Evolutionary conservation across 2,888 invertebrate genomes (phyloP), one percentile per base, ranked within the genome.

Genomic region (Drosophila mulleri): DNA sequence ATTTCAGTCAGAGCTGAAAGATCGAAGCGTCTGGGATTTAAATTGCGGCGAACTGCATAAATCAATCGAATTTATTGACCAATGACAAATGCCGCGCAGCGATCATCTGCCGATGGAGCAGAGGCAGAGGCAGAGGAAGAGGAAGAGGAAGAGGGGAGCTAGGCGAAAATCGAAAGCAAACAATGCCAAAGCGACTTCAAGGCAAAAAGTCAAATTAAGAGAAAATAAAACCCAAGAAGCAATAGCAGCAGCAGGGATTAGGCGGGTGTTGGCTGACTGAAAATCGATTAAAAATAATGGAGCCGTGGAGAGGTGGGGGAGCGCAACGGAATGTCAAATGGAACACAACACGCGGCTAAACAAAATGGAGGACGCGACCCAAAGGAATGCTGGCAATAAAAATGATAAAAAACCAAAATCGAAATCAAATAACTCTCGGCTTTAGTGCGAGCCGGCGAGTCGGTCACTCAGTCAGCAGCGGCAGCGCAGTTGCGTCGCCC

Each of bases 41-140:
- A 85, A 85, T 72, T 74, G 71, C 84, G 61, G 65, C 73, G 57
- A 67, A 75, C 68, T 79, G 63, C 62, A 77, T 88, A 91, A 91
- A 91, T 91, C 90, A 91, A 90, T 89, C 82, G 83, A 89, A 87
- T 89, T 91, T 91, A 90, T 90, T 91, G 86, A 80, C 90, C 89
- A 91, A 80, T 86, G 90, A 91, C 83, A 83, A 84, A 90, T 83
- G 67, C 78, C 39, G 41, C 70, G 35, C 67, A 76, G 62, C n/a
- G 48, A 52, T 57, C 60, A 76, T 41, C 72, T 39, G 14, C 12
- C 5, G 37, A 37, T 14, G 37, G 53, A 8, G 29, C 29, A 29
- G 29, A 8, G 29, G 29, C 47, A 14, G 42, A 26, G 9, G 50
- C 18, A 26, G 63, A 56, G 16, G 41, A 29, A 12, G 26, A 11